These are phyloP conservation scores for Triplophysa bombifrons DNA, from an alignment of 2,797 vertebrate species.

Conservation along the genomic window DNA sequence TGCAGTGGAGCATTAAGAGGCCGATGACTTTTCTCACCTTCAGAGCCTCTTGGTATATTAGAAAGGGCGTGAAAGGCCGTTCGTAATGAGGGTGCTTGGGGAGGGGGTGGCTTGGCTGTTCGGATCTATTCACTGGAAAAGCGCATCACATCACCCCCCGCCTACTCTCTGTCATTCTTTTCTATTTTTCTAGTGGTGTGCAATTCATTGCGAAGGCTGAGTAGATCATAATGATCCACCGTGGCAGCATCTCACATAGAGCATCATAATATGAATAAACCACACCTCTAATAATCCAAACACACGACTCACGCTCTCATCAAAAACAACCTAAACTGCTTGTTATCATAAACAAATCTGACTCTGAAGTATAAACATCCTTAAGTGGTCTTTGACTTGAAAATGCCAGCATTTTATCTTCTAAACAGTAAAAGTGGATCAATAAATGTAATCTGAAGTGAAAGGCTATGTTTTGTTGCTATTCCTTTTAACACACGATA, in stretches of 20 bases:
- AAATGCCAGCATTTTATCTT: too few species aligned
- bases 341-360: background rate
- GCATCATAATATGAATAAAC: background rate
- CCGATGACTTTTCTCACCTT: conserved; percentile 22
- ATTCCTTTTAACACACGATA: too few species aligned
- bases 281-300: background rate
- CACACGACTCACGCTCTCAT: background rate
- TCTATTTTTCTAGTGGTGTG: background rate
- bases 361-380: background rate
- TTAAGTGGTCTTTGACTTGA: background rate
- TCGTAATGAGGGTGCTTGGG: conserved; percentile 27
- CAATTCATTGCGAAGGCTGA: conserved; percentile 5
- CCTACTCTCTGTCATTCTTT: background rate
- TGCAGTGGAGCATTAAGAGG: conserved; percentile 22
- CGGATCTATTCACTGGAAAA: conserved; percentile 20
- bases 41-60: background rate
- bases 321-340: background rate
- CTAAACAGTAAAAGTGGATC: too few species aligned
- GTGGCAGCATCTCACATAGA: background rate
- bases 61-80: conserved; percentile 20
- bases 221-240: background rate
- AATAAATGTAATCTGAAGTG: too few species aligned
- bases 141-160: conserved; percentile 13
- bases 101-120: conserved; percentile 18
- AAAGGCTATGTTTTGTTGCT: too few species aligned